Percentiles rank a stretch among this genome's conserved stretches.
phyloP scores from a whole-genome alignment of 2,888 invertebrate species.

The Helleia helle region DNA sequence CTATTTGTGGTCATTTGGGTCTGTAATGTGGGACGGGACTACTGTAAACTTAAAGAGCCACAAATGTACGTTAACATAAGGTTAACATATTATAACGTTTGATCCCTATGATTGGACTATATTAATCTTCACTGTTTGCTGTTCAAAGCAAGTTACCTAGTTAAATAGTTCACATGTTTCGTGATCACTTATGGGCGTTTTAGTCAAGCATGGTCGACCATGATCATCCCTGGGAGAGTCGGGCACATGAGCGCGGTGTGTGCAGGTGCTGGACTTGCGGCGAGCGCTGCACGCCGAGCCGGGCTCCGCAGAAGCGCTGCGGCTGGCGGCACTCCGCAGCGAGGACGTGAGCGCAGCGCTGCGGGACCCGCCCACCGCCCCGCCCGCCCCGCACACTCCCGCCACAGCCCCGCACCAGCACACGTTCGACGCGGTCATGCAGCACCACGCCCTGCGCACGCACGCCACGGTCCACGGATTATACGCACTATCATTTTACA shows the following conservation, averaged over 20 bases:
- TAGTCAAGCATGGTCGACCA: neutral
- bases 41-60: no score
- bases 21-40: no score
- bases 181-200: neutral
- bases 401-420: slow-evolving; percentile 59
- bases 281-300: slow-evolving; percentile 86
- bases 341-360: slow-evolving; percentile 71
- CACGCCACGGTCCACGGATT: slow-evolving; percentile 48
- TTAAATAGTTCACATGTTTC: no score
- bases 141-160: no score
- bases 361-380: slow-evolving; percentile 43
- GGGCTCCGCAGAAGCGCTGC: slow-evolving; percentile 70
- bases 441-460: slow-evolving; percentile 68
- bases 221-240: neutral
- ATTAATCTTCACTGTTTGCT: no score
- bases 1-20: no score
- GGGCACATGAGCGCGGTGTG: slow-evolving; percentile 27
- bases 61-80: no score
- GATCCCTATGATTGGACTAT: no score
- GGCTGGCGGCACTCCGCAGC: slow-evolving; percentile 66
- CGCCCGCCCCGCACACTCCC: slow-evolving; percentile 37
- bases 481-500: slow-evolving; percentile 3
- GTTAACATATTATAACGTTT: no score
- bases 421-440: slow-evolving; percentile 74
- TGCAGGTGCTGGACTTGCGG: slow-evolving; percentile 86